phyloP scores from a whole-genome alignment of 92 coral and sea anemone genomes.

The Siderastrea siderea region DNA sequence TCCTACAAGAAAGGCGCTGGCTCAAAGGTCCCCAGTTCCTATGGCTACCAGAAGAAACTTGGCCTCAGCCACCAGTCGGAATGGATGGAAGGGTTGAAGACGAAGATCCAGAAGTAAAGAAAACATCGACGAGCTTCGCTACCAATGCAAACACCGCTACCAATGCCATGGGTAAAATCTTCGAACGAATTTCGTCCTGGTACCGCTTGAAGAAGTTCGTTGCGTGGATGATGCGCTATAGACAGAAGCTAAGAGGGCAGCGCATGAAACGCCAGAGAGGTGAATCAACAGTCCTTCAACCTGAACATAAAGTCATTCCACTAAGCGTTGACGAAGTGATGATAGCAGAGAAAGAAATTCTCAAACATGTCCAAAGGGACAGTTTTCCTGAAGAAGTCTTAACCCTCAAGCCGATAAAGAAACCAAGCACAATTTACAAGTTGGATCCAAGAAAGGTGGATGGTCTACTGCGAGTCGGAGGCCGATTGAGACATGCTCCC shows the following conservation, averaged over 20 bases:
- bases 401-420: slow-evolving; percentile 1
- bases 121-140: slow-evolving; percentile 3
- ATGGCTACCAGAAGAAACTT: slow-evolving; percentile 20
- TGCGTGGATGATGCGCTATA: too few species aligned
- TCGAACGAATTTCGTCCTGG: slow-evolving; percentile 47
- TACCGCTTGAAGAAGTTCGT: slow-evolving; percentile 34
- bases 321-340: slow-evolving; percentile 10
- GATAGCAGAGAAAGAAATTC: slow-evolving; percentile 33
- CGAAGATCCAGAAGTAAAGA: slow-evolving; percentile 52
- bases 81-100: slow-evolving; percentile 27
- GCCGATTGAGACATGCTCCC: slow-evolving; percentile 15
- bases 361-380: slow-evolving; percentile 20
- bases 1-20: slow-evolving; percentile 22
- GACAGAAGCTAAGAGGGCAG: neutral
- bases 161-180: neutral
- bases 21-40: slow-evolving; percentile 31
- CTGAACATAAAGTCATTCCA: neutral
- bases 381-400: slow-evolving; percentile 31
- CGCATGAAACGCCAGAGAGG: neutral
- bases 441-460: slow-evolving; percentile 1
- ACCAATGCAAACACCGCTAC: neutral
- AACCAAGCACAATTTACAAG: slow-evolving; percentile 12
- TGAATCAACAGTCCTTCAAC: neutral
- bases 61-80: slow-evolving; percentile 26
- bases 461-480: too few species aligned